These are phyloP conservation scores for Neosilurus hyrtlii DNA, from an alignment of 2,797 vertebrate genomes.

Conservation along the genomic window DNA sequence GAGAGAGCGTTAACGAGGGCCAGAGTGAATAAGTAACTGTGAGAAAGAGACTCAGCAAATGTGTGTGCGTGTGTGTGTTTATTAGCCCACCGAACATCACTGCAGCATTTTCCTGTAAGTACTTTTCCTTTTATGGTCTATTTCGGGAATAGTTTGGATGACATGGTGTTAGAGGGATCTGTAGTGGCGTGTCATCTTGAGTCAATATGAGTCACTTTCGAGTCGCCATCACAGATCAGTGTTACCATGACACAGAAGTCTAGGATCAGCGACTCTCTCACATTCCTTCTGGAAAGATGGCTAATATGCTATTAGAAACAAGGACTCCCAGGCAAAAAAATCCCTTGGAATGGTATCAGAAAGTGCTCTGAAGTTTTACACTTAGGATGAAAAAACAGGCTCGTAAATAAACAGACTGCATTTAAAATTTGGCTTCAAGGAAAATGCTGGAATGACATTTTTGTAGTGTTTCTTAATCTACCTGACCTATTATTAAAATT, in stretches of 20 bases:
- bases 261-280: background rate
- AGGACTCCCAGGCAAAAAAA: background rate
- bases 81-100: slow-evolving; percentile 22
- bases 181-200: slow-evolving; percentile 33
- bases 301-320: background rate
- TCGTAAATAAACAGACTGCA: background rate
- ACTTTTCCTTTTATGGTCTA: slow-evolving; percentile 29
- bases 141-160: slow-evolving; percentile 29
- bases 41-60: slow-evolving; percentile 11
- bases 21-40: slow-evolving; percentile 14
- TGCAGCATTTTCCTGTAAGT: slow-evolving; percentile 39
- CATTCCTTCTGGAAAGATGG: background rate
- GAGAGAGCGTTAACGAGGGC: slow-evolving; percentile 10
- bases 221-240: slow-evolving; percentile 23
- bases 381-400: background rate
- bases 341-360: background rate
- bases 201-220: slow-evolving; percentile 43
- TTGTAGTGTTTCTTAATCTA: background rate
- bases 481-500: background rate
- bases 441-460: background rate
- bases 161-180: slow-evolving; percentile 25
- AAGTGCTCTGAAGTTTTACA: background rate
- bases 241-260: slow-evolving; percentile 16
- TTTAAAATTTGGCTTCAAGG: background rate
- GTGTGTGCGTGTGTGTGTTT: slow-evolving; percentile 15